Conservation (phyloP, 2,888 invertebrate species). For the Thyatira batis region DNA sequence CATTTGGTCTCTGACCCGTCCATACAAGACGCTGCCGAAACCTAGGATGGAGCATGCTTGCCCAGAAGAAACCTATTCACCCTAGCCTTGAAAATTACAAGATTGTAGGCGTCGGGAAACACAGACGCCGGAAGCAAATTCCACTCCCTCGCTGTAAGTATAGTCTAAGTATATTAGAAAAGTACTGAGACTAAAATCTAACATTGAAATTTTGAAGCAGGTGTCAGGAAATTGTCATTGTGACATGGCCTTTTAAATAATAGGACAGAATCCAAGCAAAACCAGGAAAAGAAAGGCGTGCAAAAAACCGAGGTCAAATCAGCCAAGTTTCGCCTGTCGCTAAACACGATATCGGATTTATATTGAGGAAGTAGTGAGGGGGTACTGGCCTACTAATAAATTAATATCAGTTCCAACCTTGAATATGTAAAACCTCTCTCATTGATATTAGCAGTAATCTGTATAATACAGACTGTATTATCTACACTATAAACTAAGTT, state of each 20-base stretch:
- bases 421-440: slow-evolving; percentile 5
- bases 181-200: no score
- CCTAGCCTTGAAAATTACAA: no score
- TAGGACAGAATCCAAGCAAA: neutral
- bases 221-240: neutral
- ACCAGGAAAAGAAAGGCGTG: slow-evolving; percentile 26
- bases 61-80: no score
- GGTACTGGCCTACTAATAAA: neutral
- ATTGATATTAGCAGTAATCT: neutral
- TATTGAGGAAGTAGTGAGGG: neutral
- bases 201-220: neutral
- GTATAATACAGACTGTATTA: no score
- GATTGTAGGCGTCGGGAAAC: no score
- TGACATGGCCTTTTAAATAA: neutral
- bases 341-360: slow-evolving; percentile 3
- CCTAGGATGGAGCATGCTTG: no score
- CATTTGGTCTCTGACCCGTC: no score
- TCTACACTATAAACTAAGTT: no score
- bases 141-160: no score
- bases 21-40: no score
- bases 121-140: no score
- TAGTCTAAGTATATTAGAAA: no score
- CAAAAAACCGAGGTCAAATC: slow-evolving; percentile 24
- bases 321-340: slow-evolving; percentile 17
- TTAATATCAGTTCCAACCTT: slow-evolving; percentile 11